A percentile compares a stretch with the other conserved stretches of the same genome.
Evolutionary conservation across 2,888 invertebrate species (phyloP).

Genomic region (Oscheius myriophilus): DNA sequence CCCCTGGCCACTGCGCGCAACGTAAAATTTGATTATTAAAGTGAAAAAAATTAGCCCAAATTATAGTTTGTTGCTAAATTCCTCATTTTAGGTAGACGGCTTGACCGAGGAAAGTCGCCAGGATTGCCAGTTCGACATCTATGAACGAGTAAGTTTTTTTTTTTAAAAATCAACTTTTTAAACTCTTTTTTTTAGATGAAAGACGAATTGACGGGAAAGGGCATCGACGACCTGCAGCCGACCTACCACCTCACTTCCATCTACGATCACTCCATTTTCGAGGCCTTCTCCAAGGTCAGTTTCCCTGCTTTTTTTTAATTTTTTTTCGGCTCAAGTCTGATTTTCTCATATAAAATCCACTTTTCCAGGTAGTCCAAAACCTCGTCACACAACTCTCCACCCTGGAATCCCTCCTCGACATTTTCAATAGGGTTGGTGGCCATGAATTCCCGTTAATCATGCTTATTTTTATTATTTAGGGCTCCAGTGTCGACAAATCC

Average conservation of each 20-base stretch:
- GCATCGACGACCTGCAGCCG: conserved; percentile 71
- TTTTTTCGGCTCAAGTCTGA: background rate
- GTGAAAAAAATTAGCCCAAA: too few relatives aligned
- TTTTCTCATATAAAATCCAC: background rate
- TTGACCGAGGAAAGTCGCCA: conserved; percentile 98
- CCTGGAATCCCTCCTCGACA: conserved; percentile 94
- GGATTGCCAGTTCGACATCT: conserved; percentile 97
- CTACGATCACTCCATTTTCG: conserved; percentile 99
- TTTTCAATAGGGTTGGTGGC: conserved; percentile 85
- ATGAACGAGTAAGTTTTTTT: conserved; percentile 82
- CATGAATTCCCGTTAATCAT: background rate
- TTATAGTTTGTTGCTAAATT: too few relatives aligned
- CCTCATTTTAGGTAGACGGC: conserved; percentile 82
- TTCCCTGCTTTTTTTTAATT: background rate
- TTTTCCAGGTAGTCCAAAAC: conserved; percentile 99
- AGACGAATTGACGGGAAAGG: conserved; percentile 85
- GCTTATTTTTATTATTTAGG: conserved; percentile 77
- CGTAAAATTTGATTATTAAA: too few relatives aligned
- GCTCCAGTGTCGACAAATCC: conserved; percentile 98
- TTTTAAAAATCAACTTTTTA: background rate
- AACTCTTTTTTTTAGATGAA: conserved; percentile 38
- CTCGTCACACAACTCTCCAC: conserved; percentile 95
- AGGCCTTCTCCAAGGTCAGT: conserved; percentile 78
- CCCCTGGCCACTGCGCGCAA: too few relatives aligned
- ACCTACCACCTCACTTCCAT: conserved; percentile 89